Conservation (phyloP, 2,797 vertebrate genomes). For the Coilia nasus region DNA sequence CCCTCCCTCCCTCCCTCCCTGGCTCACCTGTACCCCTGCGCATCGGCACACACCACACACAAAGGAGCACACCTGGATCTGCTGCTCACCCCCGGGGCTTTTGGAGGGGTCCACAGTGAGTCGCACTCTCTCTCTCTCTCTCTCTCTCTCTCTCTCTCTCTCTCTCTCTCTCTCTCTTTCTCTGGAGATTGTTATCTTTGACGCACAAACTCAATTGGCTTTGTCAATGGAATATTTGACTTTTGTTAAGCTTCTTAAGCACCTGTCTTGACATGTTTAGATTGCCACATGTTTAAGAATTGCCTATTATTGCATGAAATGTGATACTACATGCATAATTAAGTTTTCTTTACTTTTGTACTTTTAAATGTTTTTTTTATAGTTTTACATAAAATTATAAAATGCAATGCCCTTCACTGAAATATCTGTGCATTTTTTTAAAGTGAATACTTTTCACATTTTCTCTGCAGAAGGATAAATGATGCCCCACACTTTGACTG, state of each 20-base stretch:
- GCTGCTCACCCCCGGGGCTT: background rate
- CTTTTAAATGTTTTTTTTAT: background rate
- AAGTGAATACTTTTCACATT: too few species aligned
- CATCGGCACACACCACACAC: background rate
- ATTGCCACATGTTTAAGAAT: slow-evolving; percentile 9
- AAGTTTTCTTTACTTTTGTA: too few species aligned
- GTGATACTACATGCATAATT: background rate
- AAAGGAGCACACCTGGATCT: slow-evolving; percentile 31
- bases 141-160: background rate
- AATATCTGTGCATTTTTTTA: too few species aligned
- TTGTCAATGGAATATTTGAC: slow-evolving; percentile 15
- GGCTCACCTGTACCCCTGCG: slow-evolving; percentile 2
- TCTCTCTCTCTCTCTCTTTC: background rate
- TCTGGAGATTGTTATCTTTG: slow-evolving; percentile 20
- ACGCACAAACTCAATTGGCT: slow-evolving; percentile 3
- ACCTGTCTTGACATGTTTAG: slow-evolving; percentile 9
- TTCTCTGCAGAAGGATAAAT: slow-evolving; percentile 44
- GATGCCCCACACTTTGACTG: slow-evolving; percentile 70
- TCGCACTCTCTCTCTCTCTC: background rate
- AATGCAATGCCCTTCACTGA: background rate
- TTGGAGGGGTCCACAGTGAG: slow-evolving; percentile 18
- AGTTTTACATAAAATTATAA: background rate
- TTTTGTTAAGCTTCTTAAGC: background rate
- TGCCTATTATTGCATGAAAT: background rate
- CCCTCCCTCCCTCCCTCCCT: background rate